phyloP scores from a whole-genome alignment of 2,888 invertebrate genomes.

The Drosophila antonietae region DNA sequence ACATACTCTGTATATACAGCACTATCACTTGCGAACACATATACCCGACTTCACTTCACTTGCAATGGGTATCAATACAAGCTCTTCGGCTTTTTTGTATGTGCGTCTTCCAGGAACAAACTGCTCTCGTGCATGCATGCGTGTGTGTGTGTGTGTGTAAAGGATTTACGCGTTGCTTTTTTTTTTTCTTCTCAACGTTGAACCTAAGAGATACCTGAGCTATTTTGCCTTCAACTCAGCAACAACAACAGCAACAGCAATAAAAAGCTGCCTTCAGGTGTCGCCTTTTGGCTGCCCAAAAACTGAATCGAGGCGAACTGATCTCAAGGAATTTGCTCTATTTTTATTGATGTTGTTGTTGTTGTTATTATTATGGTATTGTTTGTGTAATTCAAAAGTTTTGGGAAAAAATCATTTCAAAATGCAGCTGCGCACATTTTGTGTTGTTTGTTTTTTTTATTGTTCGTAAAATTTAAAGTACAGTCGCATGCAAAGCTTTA shows the following conservation, averaged over 20 bases:
- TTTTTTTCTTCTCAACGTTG: slow-evolving; percentile 56
- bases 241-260: slow-evolving; percentile 1
- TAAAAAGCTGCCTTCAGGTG: slow-evolving; percentile 49
- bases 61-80: slow-evolving; percentile 23
- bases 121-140: slow-evolving; percentile 4
- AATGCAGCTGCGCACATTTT: slow-evolving; percentile 72
- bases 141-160: slow-evolving; percentile 65
- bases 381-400: slow-evolving; percentile 74
- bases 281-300: slow-evolving; percentile 38
- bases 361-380: slow-evolving; percentile 16
- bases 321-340: slow-evolving; percentile 62
- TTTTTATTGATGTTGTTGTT: slow-evolving; percentile 15
- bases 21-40: not conserved
- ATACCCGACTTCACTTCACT: not conserved
- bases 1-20: no score
- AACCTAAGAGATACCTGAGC: slow-evolving; percentile 71
- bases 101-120: slow-evolving; percentile 53
- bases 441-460: slow-evolving; percentile 17
- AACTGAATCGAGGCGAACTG: slow-evolving; percentile 23
- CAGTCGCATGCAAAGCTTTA: slow-evolving; percentile 50
- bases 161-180: slow-evolving; percentile 72
- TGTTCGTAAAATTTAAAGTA: slow-evolving; percentile 25
- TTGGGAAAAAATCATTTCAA: slow-evolving; percentile 58
- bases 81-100: slow-evolving; percentile 46
- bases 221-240: slow-evolving; percentile 57